Percentiles rank a stretch among this genome's conserved stretches.
Conservation (phyloP, 2,888 invertebrate species). For the Bombylius discolor region DNA sequence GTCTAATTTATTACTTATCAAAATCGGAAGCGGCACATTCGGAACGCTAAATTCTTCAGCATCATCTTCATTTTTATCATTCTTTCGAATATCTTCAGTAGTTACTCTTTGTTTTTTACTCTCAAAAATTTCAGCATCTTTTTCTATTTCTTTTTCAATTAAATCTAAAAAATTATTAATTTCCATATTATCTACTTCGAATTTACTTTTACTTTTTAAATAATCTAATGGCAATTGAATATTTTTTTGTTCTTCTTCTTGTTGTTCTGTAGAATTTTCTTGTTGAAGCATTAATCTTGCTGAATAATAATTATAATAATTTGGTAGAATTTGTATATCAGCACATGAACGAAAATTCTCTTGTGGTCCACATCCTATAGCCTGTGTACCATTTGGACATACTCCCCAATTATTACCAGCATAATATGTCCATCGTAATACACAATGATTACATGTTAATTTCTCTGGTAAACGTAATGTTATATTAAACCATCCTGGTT, state of each 20-base stretch:
- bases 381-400: slow-evolving; percentile 26
- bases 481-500: slow-evolving; percentile 23
- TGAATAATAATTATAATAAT: not conserved
- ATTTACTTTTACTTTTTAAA: too few relatives aligned
- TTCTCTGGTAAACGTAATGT: slow-evolving; percentile 32
- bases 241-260: too few relatives aligned
- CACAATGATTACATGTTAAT: slow-evolving; percentile 41
- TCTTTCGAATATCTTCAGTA: not conserved
- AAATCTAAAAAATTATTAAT: too few relatives aligned
- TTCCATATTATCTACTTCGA: too few relatives aligned
- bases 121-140: too few relatives aligned
- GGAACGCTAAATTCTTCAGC: not conserved
- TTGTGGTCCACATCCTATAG: slow-evolving; percentile 36
- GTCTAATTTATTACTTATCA: not conserved
- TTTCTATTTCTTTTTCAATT: too few relatives aligned
- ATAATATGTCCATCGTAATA: slow-evolving; percentile 43
- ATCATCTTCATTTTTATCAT: not conserved
- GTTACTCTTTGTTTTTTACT: too few relatives aligned
- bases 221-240: too few relatives aligned
- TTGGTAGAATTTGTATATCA: slow-evolving; percentile 23
- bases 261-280: too few relatives aligned
- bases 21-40: not conserved
- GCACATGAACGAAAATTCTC: slow-evolving; percentile 38
- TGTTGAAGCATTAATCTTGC: too few relatives aligned
- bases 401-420: slow-evolving; percentile 38